phyloP scores from a whole-genome alignment of 2,888 invertebrate genomes.

The Saturnia pavonia region DNA sequence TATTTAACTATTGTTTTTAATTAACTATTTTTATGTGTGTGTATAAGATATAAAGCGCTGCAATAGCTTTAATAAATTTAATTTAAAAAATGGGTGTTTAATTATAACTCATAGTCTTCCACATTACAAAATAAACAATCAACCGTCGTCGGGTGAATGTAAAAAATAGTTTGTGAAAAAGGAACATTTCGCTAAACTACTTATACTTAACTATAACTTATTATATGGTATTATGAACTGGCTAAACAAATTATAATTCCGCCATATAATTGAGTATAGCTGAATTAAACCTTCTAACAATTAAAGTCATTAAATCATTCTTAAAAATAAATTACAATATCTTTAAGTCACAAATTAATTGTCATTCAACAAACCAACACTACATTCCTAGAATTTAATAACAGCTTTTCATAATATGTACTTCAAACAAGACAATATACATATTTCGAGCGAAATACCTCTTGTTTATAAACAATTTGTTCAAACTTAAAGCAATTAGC shows the following conservation, averaged over 20 bases:
- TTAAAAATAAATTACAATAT: too few species aligned
- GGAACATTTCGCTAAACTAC: background rate
- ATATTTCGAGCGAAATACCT: constrained; percentile 8
- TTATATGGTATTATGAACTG: background rate
- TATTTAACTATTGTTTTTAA: background rate
- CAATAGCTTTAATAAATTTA: too few species aligned
- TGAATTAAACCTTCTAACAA: background rate
- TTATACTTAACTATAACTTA: background rate
- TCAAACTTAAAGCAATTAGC: constrained; percentile 8
- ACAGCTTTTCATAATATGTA: constrained; percentile 22
- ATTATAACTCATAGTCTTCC: background rate
- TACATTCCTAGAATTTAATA: constrained; percentile 24
- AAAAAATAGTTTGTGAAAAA: background rate
- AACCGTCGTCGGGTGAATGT: background rate
- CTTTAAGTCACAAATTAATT: background rate
- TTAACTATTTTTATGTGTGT: background rate
- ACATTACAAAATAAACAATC: background rate
- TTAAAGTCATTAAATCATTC: background rate
- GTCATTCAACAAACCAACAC: background rate
- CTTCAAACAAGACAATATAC: background rate
- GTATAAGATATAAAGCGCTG: too few species aligned
- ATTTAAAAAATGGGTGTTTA: background rate
- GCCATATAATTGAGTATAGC: background rate
- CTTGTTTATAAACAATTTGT: constrained; percentile 2
- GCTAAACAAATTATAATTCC: too few species aligned